Base-by-base conservation (phyloP, 2,113 vertebrate species). In the Pelvicachromis taeniatus region DNA sequence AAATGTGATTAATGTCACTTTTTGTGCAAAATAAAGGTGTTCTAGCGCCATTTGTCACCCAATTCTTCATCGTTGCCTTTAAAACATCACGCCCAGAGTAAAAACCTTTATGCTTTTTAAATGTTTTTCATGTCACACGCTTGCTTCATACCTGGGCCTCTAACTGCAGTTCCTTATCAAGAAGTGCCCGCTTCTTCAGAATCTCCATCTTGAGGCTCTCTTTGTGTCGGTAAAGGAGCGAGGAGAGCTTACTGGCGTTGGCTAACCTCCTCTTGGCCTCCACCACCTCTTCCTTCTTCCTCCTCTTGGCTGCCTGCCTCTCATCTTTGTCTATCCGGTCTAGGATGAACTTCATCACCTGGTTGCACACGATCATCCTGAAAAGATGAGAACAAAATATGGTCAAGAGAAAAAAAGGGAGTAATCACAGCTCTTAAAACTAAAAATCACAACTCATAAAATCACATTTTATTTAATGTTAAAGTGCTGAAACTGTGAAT, bases 281-380 rank as follows among this genome's bases (percentile, higher is more conserved):
- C 88, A 99, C 98, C 0, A 97, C 97, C 94, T 99, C 98, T 88
- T 99, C 99, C 7, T 98, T 97, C 86, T 99, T 99, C 81, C 95
- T 95, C 91, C 97, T 98, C 94, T 99, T 99, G 38, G 98, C 97
- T 4, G 97, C 97, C 95, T 99, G 98, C 86, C 97, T 97, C 91
- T 99, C 99, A 83, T 99, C 98, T 94, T 98, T 98, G 95, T 99
- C 99, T 92, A 99, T 99, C 94, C 98, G 98, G 96, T 99, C 99
- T 94, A 99, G 96, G 93, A 99, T 97, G 85, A 96, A 99, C 94
- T 99, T 99, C 98, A 99, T 99, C 93, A 99, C 99, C 95, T 99
- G 99, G 96, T 99, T 99, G 96, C 99, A 99, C 33, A 99, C 98
- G 80, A 99, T 99, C 98, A 99, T 99, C 95, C 99, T 99, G 94